Evolutionary conservation across 64 coral and sea anemone genomes (phyloP), one percentile per base, ranked within the genome.

Genomic region (Hydrozoanthus tunicans): DNA sequence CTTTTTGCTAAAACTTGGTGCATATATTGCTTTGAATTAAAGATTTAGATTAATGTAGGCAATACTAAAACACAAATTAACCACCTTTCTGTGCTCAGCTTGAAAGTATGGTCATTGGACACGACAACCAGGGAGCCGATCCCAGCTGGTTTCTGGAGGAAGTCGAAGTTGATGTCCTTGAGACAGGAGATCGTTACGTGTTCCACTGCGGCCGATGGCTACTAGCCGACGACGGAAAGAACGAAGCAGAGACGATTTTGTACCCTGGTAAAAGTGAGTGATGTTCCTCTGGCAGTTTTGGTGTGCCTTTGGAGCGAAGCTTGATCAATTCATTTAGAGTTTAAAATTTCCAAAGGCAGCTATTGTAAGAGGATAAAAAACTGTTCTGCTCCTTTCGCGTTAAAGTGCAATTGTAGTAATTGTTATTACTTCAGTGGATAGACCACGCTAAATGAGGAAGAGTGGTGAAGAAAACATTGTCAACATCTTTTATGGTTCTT

Each of bases 121-220:
- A 96, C 76, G 90, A 96, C 77, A 96, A 96, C 67, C 58, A 71
- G n/a, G 95, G 95, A 70, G 57, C 66, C 2, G 92, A 96, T 60
- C 92, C 95, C 59, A 75, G 82, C 23, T 96, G 95, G 95, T 84
- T 89, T 62, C 73, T 96, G 26, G 92, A 96, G 59, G 95, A 96
- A 74, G 95, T 96, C 3, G 91, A 94, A 24, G 78, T 96, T 5
- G 95, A 96, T 10, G 91, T 96, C 73, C 95, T 93, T 4, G 92
- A 80, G 58, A 90, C 89, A 68, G 91, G 93, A 57, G 95, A 96
- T 59, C 95, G 92, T 84, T 96, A 96, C 24, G 11, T 89, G 93
- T 96, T 96, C 68, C 85, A 73, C 24, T 94, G 90, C 25, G 95
- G 92, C 15, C 72, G 56, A 17, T 96, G 95, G 95, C 73, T 96